Conservation (phyloP, 2,113 vertebrate species). For the Chamaetylas fuelleborni region DNA sequence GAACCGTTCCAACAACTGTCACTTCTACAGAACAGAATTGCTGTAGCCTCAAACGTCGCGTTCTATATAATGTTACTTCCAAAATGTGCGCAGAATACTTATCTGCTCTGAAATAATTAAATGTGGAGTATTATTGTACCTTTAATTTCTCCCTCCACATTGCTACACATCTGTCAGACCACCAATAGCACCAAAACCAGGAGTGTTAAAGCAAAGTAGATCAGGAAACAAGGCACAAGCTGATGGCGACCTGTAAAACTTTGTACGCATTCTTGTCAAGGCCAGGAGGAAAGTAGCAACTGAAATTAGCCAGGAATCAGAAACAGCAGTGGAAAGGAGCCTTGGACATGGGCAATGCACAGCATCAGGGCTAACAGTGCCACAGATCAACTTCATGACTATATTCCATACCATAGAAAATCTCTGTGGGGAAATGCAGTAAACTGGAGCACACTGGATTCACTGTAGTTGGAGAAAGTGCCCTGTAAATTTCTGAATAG, state of each 20-base stretch:
- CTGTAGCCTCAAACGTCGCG: accelerated
- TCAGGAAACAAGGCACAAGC: not conserved
- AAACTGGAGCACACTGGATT: not conserved
- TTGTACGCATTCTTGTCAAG: not conserved
- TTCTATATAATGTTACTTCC: accelerated
- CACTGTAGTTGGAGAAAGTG: not conserved
- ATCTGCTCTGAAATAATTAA: not conserved
- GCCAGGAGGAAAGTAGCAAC: not conserved
- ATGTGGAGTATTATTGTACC: not conserved
- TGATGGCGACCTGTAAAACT: not conserved
- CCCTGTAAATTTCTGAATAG: not conserved
- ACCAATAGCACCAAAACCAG: not conserved
- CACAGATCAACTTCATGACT: not conserved
- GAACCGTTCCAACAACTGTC: not conserved
- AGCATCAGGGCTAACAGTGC: not conserved
- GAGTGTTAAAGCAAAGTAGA: not conserved
- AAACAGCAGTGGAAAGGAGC: not conserved
- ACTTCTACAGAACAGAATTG: accelerated
- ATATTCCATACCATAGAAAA: not conserved
- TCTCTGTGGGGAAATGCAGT: not conserved
- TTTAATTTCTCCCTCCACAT: not conserved
- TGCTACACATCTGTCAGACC: not conserved
- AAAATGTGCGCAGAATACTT: accelerated
- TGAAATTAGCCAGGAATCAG: not conserved
- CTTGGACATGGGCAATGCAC: not conserved